A percentile compares a stretch with the other conserved stretches of the same genome.
Conservation (phyloP, 2,888 invertebrate species). For the Junonia oenone region DNA sequence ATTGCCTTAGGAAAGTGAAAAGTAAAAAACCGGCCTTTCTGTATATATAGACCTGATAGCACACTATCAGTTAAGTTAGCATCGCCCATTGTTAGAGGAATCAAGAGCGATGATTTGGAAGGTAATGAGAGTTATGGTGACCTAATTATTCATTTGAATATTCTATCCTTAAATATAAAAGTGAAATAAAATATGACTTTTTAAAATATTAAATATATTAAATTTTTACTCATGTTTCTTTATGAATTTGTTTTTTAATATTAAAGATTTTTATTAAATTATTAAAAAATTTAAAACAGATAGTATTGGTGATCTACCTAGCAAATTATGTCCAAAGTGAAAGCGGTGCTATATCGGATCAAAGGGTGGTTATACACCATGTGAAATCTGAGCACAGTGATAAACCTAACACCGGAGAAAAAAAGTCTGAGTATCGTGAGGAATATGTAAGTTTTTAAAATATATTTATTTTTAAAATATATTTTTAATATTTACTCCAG, state of each 20-base stretch:
- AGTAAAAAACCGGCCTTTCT: slow-evolving; percentile 29
- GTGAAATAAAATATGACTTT: no score
- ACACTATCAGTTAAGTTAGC: slow-evolving; percentile 26
- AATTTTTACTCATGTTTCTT: no score
- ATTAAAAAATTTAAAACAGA: no score
- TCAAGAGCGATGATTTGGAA: slow-evolving; percentile 31
- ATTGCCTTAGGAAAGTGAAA: slow-evolving; percentile 30
- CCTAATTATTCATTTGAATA: slow-evolving; percentile 1
- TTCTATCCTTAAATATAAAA: no score
- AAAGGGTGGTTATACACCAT: slow-evolving; percentile 25
- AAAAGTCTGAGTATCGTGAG: slow-evolving; percentile 24
- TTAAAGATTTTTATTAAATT: no score
- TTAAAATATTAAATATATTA: no score
- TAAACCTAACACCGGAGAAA: slow-evolving; percentile 4
- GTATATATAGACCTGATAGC: slow-evolving; percentile 32
- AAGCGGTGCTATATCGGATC: slow-evolving; percentile 27
- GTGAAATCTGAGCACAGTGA: slow-evolving; percentile 9
- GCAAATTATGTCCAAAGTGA: slow-evolving; percentile 23
- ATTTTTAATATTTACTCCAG: no score
- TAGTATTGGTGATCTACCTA: slow-evolving; percentile 21
- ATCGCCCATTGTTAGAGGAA: slow-evolving; percentile 22
- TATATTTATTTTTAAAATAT: no score
- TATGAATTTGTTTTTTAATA: no score
- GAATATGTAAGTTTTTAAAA: slow-evolving; percentile 24
- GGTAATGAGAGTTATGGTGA: slow-evolving; percentile 24